These are phyloP conservation scores for Arrhopalites spinosus DNA, from an alignment of 2,888 invertebrate species.

Conservation along the genomic window DNA sequence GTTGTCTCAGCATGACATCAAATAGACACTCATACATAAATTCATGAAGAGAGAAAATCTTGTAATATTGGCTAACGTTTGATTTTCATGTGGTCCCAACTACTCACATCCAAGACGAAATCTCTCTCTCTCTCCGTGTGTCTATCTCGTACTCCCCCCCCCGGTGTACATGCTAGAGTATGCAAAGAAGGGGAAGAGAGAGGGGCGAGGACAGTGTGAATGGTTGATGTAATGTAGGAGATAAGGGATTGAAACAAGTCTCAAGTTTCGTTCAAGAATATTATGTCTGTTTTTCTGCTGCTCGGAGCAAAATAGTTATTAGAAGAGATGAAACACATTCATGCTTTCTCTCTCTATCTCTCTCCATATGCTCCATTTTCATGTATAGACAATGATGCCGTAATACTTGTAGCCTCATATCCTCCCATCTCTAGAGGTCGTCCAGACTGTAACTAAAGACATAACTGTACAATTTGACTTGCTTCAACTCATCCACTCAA, in stretches of 20 bases:
- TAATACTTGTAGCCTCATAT: background rate
- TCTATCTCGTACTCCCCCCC: too few relatives aligned
- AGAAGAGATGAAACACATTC: background rate
- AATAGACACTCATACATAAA: conserved; percentile 27
- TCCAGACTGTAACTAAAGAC: background rate
- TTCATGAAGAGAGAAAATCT: conserved; percentile 27
- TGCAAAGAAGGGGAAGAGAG: background rate
- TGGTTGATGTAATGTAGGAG: background rate
- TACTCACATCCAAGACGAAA: too few relatives aligned
- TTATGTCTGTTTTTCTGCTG: conserved; percentile 8
- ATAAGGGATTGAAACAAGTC: conserved; percentile 1
- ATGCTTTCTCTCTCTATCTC: background rate
- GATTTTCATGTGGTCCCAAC: conserved; percentile 7
- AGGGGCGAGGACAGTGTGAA: background rate
- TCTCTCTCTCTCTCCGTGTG: too few relatives aligned
- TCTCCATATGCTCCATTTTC: background rate
- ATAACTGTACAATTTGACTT: background rate
- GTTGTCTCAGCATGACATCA: conserved; percentile 5
- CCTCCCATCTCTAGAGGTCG: background rate
- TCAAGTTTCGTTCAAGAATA: conserved; percentile 8
- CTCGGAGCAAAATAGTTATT: conserved; percentile 15
- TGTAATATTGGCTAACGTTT: conserved; percentile 20
- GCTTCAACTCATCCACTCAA: background rate
- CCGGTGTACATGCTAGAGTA: too few relatives aligned
- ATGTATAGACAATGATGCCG: background rate